Evolutionary conservation across 2,888 invertebrate genomes (phyloP).

Genomic region (Phyto melanocephala): DNA sequence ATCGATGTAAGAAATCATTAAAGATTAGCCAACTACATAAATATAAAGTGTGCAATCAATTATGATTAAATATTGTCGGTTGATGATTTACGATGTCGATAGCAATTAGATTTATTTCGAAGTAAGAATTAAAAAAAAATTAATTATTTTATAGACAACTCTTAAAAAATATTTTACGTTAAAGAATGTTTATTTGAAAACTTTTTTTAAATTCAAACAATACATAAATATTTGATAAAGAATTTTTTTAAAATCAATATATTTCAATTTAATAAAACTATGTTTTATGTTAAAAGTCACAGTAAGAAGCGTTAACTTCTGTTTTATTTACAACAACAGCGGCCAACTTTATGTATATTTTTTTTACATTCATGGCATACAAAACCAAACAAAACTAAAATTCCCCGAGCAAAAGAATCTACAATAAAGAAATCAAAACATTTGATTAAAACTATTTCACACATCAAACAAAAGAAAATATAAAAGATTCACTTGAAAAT

Average conservation of each 20-base stretch:
- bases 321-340: background rate
- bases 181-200: too few relatives aligned
- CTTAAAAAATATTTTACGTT: too few relatives aligned
- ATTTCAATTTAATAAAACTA: too few relatives aligned
- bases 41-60: constrained; percentile 12
- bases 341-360: background rate
- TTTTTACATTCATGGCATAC: constrained; percentile 58
- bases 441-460: constrained; percentile 53
- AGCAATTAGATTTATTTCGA: background rate
- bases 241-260: too few relatives aligned
- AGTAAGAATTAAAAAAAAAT: too few relatives aligned
- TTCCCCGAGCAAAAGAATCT: background rate
- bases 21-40: background rate
- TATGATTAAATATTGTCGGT: constrained; percentile 7
- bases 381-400: background rate
- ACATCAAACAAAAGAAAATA: constrained; percentile 4
- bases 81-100: constrained; percentile 29
- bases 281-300: too few relatives aligned
- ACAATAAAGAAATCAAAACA: constrained; percentile 59
- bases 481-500: background rate
- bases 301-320: too few relatives aligned
- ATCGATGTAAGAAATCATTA: background rate
- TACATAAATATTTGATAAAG: too few relatives aligned
- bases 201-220: too few relatives aligned
- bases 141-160: too few relatives aligned